phyloP scores from a whole-genome alignment of 2,888 invertebrate genomes.

The Amphipyra berbera region DNA sequence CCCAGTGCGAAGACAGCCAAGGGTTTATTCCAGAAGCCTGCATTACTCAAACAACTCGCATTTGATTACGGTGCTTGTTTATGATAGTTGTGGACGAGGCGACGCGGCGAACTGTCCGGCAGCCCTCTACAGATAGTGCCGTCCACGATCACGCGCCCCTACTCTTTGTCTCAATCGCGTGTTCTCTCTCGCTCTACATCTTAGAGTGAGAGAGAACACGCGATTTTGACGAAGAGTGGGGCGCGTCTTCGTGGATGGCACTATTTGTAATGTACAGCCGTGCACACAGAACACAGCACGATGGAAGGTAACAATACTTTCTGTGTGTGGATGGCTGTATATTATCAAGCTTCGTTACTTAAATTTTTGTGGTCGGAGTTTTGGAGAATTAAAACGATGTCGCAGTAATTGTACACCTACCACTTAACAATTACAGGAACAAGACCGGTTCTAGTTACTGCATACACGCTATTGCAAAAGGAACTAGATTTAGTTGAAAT shows the following conservation, averaged over 20 bases:
- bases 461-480: not conserved
- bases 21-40: slow-evolving; percentile 57
- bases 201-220: too few species aligned
- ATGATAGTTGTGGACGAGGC: slow-evolving; percentile 44
- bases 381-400: slow-evolving; percentile 2
- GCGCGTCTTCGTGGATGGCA: too few species aligned
- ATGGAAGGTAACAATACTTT: not conserved
- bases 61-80: slow-evolving; percentile 81
- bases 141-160: too few species aligned
- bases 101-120: not conserved
- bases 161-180: too few species aligned
- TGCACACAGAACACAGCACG: not conserved
- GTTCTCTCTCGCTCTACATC: too few species aligned
- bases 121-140: too few species aligned
- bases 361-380: not conserved
- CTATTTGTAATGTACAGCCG: not conserved
- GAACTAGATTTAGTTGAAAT: slow-evolving; percentile 10
- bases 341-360: not conserved
- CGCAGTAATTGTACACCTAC: not conserved
- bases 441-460: not conserved
- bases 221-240: too few species aligned
- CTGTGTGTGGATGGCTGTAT: not conserved
- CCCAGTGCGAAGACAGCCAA: slow-evolving; percentile 53
- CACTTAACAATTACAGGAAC: not conserved
- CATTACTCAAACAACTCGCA: slow-evolving; percentile 79